Conservation (phyloP, 2,797 vertebrate species). For the Pempheris klunzingeri region DNA sequence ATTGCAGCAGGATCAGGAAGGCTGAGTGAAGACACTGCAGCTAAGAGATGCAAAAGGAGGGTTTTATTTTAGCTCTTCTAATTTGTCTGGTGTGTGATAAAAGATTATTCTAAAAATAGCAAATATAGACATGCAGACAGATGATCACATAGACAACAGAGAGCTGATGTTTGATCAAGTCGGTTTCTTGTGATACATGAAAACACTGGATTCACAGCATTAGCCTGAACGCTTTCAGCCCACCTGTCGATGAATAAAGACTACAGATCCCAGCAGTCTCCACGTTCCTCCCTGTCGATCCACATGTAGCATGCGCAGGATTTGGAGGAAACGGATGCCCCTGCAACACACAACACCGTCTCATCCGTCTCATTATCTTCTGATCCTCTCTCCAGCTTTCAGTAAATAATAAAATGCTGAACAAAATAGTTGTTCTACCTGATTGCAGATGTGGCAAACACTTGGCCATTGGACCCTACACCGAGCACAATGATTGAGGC, state of each 20-base stretch:
- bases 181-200: not conserved
- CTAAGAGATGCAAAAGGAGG: not conserved
- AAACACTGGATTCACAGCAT: not conserved
- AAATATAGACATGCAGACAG: not conserved
- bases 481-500: slow-evolving; percentile 93
- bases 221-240: not conserved
- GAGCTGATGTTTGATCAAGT: too few relatives aligned
- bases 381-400: not conserved
- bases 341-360: slow-evolving; percentile 73
- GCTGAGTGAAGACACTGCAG: not conserved
- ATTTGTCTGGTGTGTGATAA: not conserved
- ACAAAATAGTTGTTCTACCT: slow-evolving; percentile 78
- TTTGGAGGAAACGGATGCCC: slow-evolving; percentile 93
- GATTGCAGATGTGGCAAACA: slow-evolving; percentile 94
- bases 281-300: slow-evolving; percentile 93
- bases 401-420: slow-evolving; percentile 1
- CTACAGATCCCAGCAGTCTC: slow-evolving; percentile 92
- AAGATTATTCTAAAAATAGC: not conserved
- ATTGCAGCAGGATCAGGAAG: not conserved
- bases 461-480: slow-evolving; percentile 93
- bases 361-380: not conserved
- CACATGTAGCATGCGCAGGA: slow-evolving; percentile 93
- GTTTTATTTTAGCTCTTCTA: too few relatives aligned
- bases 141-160: too few relatives aligned
- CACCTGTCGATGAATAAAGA: slow-evolving; percentile 94